Evolutionary conservation across 1,140 invertebrate genomes (phyloP).

Genomic region (Drosophila sp.): DNA sequence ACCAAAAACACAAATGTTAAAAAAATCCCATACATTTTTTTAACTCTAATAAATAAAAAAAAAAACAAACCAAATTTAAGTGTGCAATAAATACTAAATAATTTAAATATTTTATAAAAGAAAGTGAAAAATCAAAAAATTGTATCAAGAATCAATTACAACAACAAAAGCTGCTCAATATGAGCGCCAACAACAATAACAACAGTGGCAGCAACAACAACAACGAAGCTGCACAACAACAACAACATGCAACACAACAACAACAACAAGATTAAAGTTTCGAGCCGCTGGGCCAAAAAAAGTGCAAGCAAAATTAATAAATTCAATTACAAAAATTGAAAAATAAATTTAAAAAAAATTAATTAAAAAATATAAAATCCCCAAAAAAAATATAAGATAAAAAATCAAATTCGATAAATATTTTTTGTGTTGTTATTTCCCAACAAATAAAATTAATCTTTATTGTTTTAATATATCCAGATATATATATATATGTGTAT

Average conservation of each 20-base stretch:
- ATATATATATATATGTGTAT: slow-evolving; percentile 42
- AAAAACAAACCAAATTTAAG: slow-evolving; percentile 24
- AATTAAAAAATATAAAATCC: slow-evolving; percentile 35
- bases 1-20: slow-evolving; percentile 14
- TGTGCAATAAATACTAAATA: slow-evolving; percentile 39
- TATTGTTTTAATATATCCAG: slow-evolving; percentile 55
- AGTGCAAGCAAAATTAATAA: slow-evolving; percentile 18
- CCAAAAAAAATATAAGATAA: slow-evolving; percentile 14
- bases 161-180: slow-evolving; percentile 53
- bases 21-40: slow-evolving; percentile 18
- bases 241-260: slow-evolving; percentile 38
- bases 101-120: background rate
- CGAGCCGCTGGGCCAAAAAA: slow-evolving; percentile 16
- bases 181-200: slow-evolving; percentile 51
- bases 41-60: slow-evolving; percentile 34
- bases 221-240: background rate
- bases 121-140: slow-evolving; percentile 24
- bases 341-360: slow-evolving; percentile 21
- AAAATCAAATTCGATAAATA: slow-evolving; percentile 21
- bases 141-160: slow-evolving; percentile 21
- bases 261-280: slow-evolving; percentile 35
- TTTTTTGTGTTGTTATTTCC: slow-evolving; percentile 47
- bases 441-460: slow-evolving; percentile 32
- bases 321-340: slow-evolving; percentile 20
- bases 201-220: slow-evolving; percentile 21